Base-by-base conservation (phyloP, 1,140 invertebrate species). In the Drosophila tropicalis region DNA sequence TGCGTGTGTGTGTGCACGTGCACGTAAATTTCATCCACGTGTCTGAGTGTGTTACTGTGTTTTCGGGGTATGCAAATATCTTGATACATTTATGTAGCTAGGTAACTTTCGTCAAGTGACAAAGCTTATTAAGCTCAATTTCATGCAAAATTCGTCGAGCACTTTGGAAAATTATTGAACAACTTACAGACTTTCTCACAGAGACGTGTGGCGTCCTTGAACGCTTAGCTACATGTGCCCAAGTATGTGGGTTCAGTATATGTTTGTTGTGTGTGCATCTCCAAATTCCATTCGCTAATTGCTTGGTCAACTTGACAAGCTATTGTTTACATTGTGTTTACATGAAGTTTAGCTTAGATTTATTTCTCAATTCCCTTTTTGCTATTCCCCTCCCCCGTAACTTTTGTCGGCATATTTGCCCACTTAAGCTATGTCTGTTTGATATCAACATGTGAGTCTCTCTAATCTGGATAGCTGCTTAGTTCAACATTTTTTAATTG, bases 401-500 rank as follows among this genome's bases (percentile, higher is more conserved):
- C 15, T 19, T 51, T 51, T 51, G 44, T 51, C 34, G 56, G 56
- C 56, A 58, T 13, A 39, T 36, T 58, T 58, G 15, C 13, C 56
- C 56, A 58, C 56, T 58, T 58, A 36, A 19, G 56, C 4, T 15
- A 51, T 22, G 7, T 51, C 9, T 51, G 3, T 54, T 12, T 62
- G 12, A 15, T 25, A 5, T 44, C 40, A 47, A 4, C 61, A 29
- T 62, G 41, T 62, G 62, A 5, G 5, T 29, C 29, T 67, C 70
- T 34, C 32, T 22, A 74, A 57, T 62, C 65, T 19, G 47, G 22
- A 13, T 15, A n/a, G 69, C 47, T 65, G 44, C 39, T 65, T 70
- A 29, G 56, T 62, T 57, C 68, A 44, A 19, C 41, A 51, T 62
- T 58, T 29, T 61, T 73, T 76, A 75, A 75, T 76, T 76, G 72